Conservation (phyloP, 2,888 invertebrate genomes). For the Keiferia lycopersicella region DNA sequence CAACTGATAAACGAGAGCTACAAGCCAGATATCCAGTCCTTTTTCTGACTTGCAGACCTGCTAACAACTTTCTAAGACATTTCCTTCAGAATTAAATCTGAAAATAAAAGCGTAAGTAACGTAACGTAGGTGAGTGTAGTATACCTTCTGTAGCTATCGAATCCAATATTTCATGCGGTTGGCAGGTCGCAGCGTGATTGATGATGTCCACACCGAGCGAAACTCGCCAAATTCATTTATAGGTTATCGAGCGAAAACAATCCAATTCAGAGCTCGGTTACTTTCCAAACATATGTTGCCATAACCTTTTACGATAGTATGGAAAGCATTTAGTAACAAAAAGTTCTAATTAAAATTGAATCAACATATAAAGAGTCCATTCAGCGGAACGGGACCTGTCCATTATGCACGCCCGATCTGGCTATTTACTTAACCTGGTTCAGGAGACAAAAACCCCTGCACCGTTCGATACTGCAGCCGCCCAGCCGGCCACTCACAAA, state of each 20-base stretch:
- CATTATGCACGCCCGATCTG: conserved; percentile 58
- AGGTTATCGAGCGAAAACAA: conserved; percentile 11
- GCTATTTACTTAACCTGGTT: conserved; percentile 75
- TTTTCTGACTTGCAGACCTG: too few species aligned
- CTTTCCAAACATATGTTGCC: neutral
- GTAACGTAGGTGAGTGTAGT: neutral
- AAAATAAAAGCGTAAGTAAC: neutral
- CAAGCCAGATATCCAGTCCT: too few species aligned
- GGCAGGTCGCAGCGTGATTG: conserved; percentile 38
- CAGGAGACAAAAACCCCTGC: conserved; percentile 55
- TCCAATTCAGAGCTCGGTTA: conserved; percentile 11
- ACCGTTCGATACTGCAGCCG: conserved; percentile 48
- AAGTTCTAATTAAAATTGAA: conserved; percentile 65
- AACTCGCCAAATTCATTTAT: conserved; percentile 6
- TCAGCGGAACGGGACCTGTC: conserved; percentile 55
- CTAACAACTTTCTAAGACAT: too few species aligned
- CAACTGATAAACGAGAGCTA: too few species aligned
- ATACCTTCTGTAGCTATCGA: conserved; percentile 21
- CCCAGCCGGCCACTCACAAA: conserved; percentile 43
- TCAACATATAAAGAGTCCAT: conserved; percentile 58
- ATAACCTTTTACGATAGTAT: neutral
- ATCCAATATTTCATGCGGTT: conserved; percentile 37
- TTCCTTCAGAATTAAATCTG: neutral
- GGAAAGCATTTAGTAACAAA: conserved; percentile 36
- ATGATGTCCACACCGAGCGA: conserved; percentile 29